These are phyloP conservation scores for zebrafish (Danio rerio) DNA, from an alignment of 2,113 vertebrate genomes.

Conservation along the genomic window DNA sequence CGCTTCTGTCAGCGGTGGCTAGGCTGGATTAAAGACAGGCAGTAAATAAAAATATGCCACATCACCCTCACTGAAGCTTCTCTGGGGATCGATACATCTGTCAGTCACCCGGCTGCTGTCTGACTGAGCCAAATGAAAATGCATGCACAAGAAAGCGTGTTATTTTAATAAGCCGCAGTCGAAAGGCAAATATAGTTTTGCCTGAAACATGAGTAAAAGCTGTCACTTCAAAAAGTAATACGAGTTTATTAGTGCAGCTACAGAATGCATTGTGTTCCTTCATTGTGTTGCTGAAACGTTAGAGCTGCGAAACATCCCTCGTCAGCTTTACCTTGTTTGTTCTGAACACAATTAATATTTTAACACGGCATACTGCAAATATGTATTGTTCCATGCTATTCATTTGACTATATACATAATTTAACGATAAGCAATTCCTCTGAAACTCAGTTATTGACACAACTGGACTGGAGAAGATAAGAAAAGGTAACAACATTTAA, in stretches of 20 bases:
- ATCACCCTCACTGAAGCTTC: constrained; percentile 39
- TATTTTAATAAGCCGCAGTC: constrained; percentile 34
- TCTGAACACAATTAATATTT: neutral
- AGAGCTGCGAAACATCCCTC: neutral
- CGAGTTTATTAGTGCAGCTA: neutral
- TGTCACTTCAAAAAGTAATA: constrained; percentile 3
- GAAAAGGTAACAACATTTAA: neutral
- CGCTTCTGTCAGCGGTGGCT: constrained; percentile 51
- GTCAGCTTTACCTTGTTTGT: constrained; percentile 18
- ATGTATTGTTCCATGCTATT: constrained; percentile 22
- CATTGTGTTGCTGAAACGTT: neutral
- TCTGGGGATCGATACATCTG: constrained; percentile 50
- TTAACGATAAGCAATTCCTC: neutral
- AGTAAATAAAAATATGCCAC: constrained; percentile 58
- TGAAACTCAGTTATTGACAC: neutral
- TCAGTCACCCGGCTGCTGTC: constrained; percentile 38
- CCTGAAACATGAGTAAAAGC: neutral
- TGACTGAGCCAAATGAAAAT: constrained; percentile 37
- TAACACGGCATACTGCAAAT: neutral
- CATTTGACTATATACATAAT: constrained; percentile 8
- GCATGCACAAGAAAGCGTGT: constrained; percentile 19
- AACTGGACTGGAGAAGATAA: neutral
- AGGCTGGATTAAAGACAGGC: constrained; percentile 52
- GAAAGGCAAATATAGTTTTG: constrained; percentile 2
- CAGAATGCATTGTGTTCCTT: constrained; percentile 12